Base-by-base conservation (phyloP, 1,140 invertebrate genomes). In the Leptopilina boulardi region DNA sequence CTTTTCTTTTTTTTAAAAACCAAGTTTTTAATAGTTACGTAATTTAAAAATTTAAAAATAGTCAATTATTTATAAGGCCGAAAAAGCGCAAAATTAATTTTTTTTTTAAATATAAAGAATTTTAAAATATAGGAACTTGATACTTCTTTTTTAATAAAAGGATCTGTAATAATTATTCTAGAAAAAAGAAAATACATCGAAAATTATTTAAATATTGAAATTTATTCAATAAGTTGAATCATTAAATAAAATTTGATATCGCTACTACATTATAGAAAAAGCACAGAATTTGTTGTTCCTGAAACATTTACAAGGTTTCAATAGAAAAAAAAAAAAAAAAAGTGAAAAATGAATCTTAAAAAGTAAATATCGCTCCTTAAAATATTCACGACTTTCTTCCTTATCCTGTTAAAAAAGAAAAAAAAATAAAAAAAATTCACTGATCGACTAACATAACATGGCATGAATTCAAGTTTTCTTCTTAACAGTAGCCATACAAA, bases 161-260 rank as follows among this genome's bases (percentile, higher is more conserved):
- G n/a, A n/a, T n/a, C n/a, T n/a, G n/a, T 6, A 38, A 38, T 38
- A 38, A 13, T 13, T 21, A 23, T 13, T 59, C 5, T 3, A 26
- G 3, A n/a, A 13, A 13, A 66, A 66, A n/a, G 15, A 15, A 30
- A 23, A n/a, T 30, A 66, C 26, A n/a, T 2, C 4, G 5, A 34
- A 30, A 6, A 30, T 71, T 76, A 72, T 82, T 78, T 70, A 70
- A 83, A 76, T 77, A 76, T 82, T 71, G 74, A 47, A 77, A 70
- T 77, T 81, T 81, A 79, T 81, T 81, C 34, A 73, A 79, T 81
- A 75, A 70, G 77, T 18, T 81, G 59, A 71, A 51, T 73, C 72
- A 34, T 79, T 75, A 81, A 81, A 79, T 81, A 73, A 81, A 81
- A 77, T 81, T 75, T 47, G 21, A 76, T 47, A 75, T 76, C 70